phyloP scores from a whole-genome alignment of 2,888 invertebrate genomes.

The Melinaea marsaeus region DNA sequence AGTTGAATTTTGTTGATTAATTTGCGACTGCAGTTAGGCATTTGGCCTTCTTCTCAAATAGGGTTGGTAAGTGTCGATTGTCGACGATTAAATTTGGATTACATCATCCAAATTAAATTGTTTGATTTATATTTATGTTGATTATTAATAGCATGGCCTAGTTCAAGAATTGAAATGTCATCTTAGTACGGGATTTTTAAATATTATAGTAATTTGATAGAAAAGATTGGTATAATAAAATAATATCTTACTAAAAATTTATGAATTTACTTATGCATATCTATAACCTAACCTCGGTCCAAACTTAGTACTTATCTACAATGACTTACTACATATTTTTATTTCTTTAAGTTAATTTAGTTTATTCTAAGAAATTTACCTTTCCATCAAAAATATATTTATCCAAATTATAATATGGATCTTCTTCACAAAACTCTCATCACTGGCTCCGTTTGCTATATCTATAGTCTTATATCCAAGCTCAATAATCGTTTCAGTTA shows the following conservation, averaged over 20 bases:
- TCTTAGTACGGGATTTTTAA: too few species aligned
- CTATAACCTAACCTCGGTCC: too few species aligned
- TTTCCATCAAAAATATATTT: too few species aligned
- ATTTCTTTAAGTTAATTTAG: too few species aligned
- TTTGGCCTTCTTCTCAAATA: slow-evolving; percentile 50
- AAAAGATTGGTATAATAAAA: too few species aligned
- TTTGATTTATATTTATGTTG: slow-evolving; percentile 32
- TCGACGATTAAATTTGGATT: slow-evolving; percentile 49
- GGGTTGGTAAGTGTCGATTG: slow-evolving; percentile 52
- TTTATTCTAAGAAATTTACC: too few species aligned
- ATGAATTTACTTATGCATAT: too few species aligned
- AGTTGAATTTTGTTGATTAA: slow-evolving; percentile 22
- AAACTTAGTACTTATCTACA: too few species aligned
- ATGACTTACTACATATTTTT: too few species aligned
- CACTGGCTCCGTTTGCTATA: slow-evolving; percentile 26
- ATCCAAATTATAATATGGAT: too few species aligned
- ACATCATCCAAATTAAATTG: slow-evolving; percentile 12
- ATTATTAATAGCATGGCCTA: slow-evolving; percentile 50
- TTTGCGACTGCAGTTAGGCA: slow-evolving; percentile 38
- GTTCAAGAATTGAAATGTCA: slow-evolving; percentile 9
- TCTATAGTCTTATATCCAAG: slow-evolving; percentile 27
- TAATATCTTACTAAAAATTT: too few species aligned
- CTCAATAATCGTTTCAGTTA: slow-evolving; percentile 31
- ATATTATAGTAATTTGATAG: too few species aligned
- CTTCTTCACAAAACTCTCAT: slow-evolving; percentile 28